phyloP scores from a whole-genome alignment of 2,797 vertebrate species.

The Cheirogaleus major region DNA sequence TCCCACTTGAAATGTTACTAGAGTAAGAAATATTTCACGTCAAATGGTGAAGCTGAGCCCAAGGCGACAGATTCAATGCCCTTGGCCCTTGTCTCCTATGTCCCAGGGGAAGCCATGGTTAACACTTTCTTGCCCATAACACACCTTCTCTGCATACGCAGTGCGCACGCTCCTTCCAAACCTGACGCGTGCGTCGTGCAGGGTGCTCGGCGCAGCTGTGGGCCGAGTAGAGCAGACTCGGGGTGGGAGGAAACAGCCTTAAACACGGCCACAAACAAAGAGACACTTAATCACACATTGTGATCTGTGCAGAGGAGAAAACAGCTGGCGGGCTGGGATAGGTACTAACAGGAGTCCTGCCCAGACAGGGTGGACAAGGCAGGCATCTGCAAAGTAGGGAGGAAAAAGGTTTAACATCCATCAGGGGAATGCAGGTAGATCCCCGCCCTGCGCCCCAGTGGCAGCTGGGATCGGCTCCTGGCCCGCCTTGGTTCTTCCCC shows the following conservation, averaged over 20 bases:
- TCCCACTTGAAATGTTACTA: not conserved
- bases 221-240: not conserved
- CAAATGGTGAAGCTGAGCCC: not conserved
- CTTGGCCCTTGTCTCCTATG: not conserved
- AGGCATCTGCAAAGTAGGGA: not conserved
- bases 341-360: not conserved
- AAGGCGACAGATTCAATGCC: not conserved
- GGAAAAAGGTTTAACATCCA: not conserved
- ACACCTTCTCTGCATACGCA: accelerated
- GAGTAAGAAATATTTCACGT: not conserved
- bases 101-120: not conserved
- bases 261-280: not conserved
- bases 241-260: not conserved
- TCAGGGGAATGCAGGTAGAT: not conserved
- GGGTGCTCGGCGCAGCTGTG: not conserved
- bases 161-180: not conserved
- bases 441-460: not conserved
- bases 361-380: not conserved
- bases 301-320: not conserved
- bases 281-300: not conserved
- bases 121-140: not conserved
- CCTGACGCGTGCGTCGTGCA: not conserved
- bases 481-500: not conserved
- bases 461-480: not conserved
- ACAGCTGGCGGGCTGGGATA: not conserved